phyloP scores from a whole-genome alignment of 2,797 vertebrate genomes.

The Spinibarbus caldwelli region DNA sequence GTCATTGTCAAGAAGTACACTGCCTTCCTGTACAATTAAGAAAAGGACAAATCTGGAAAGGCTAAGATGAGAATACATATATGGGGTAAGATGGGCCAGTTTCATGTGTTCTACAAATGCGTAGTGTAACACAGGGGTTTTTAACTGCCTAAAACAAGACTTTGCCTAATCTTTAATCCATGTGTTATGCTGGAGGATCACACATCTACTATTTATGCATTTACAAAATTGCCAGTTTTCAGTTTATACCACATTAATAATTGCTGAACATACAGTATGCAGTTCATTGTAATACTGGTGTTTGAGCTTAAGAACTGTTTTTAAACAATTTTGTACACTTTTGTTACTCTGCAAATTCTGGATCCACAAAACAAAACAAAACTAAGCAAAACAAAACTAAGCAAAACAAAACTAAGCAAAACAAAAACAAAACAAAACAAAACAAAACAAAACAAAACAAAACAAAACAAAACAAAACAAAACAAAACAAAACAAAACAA shows the following conservation, averaged over 20 bases:
- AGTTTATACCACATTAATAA: neutral
- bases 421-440: neutral
- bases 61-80: neutral
- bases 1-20: neutral
- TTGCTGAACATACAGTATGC: neutral
- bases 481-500: no score
- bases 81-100: neutral
- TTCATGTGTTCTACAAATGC: neutral
- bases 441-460: neutral
- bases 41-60: neutral
- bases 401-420: neutral
- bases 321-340: neutral
- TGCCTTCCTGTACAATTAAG: conserved; percentile 1
- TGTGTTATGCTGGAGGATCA: neutral
- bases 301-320: neutral
- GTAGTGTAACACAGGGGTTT: neutral
- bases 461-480: neutral
- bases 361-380: neutral
- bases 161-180: neutral
- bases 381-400: no score
- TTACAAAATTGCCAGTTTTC: neutral
- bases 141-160: neutral
- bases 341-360: neutral
- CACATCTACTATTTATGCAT: neutral
- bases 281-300: neutral